phyloP scores from a whole-genome alignment of 2,888 invertebrate species.

The Lumbricus terrestris region DNA sequence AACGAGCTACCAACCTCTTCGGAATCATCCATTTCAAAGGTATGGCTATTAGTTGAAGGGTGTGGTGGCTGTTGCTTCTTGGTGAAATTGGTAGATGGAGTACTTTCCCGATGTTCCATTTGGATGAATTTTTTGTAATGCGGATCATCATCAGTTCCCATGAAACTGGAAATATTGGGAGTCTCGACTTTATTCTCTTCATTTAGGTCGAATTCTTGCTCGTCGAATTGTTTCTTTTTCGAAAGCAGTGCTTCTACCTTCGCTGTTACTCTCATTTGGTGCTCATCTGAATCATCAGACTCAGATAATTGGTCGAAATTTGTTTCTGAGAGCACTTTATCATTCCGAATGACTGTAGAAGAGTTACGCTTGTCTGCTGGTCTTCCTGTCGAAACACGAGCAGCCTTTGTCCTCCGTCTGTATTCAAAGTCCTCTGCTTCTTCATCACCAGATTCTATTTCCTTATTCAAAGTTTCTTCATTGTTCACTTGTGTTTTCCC shows the following conservation, averaged over 20 bases:
- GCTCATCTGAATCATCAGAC: background rate
- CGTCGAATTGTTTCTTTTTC: background rate
- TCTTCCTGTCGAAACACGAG: background rate
- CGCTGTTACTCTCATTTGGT: background rate
- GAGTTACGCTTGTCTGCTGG: background rate
- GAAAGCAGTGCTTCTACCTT: background rate
- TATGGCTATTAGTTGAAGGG: too few relatives aligned
- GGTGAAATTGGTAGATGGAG: too few relatives aligned
- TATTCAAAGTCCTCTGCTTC: background rate
- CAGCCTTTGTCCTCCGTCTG: background rate
- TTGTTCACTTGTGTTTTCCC: background rate
- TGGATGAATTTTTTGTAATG: too few relatives aligned
- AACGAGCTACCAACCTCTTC: background rate
- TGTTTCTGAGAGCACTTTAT: slow-evolving; percentile 12
- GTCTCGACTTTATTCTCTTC: background rate
- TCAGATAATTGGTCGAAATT: background rate
- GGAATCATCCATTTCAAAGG: background rate
- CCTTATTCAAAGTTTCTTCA: background rate
- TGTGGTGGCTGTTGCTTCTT: too few relatives aligned
- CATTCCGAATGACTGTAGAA: background rate
- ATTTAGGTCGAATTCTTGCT: background rate
- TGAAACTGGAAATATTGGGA: background rate
- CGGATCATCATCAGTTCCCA: background rate
- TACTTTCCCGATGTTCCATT: too few relatives aligned
- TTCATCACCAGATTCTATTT: slow-evolving; percentile 13